A percentile compares a stretch with the other conserved stretches of the same genome.
Conservation (phyloP, 1,140 invertebrate species). For the Sitodiplosis mosellana region DNA sequence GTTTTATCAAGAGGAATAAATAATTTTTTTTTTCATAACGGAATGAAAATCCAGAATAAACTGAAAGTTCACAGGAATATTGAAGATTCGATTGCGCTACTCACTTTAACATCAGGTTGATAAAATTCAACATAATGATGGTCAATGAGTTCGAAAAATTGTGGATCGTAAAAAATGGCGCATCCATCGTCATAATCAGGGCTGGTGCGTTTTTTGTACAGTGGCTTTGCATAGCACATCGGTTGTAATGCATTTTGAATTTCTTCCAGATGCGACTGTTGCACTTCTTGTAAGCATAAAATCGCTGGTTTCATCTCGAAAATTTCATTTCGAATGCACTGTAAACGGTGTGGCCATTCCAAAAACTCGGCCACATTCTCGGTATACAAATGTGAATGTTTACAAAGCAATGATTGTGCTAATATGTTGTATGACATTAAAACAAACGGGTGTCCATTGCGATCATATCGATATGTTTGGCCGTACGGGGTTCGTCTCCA, state of each 20-base stretch:
- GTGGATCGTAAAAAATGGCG: slow-evolving; percentile 57
- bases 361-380: slow-evolving; percentile 36
- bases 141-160: slow-evolving; percentile 41
- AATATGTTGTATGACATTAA: slow-evolving; percentile 71
- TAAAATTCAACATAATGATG: slow-evolving; percentile 40
- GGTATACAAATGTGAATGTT: slow-evolving; percentile 55
- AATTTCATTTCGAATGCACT: slow-evolving; percentile 52
- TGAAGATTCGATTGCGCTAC: slow-evolving; percentile 3
- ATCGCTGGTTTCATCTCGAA: slow-evolving; percentile 51
- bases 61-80: slow-evolving; percentile 11
- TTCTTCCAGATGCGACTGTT: slow-evolving; percentile 44
- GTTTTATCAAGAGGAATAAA: no score
- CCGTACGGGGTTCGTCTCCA: no score
- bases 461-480: no score
- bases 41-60: background rate
- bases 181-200: slow-evolving; percentile 50
- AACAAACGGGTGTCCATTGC: background rate
- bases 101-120: slow-evolving; percentile 19
- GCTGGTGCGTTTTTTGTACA: slow-evolving; percentile 58
- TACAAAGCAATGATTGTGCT: slow-evolving; percentile 59
- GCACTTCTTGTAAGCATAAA: slow-evolving; percentile 40
- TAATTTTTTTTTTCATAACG: background rate
- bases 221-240: slow-evolving; percentile 20
- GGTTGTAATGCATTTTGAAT: slow-evolving; percentile 8
- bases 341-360: slow-evolving; percentile 48